A percentile compares a stretch with the other conserved stretches of the same genome.
phyloP scores from a whole-genome alignment of 2,113 vertebrate genomes.

The Chaenogobius annularis region DNA sequence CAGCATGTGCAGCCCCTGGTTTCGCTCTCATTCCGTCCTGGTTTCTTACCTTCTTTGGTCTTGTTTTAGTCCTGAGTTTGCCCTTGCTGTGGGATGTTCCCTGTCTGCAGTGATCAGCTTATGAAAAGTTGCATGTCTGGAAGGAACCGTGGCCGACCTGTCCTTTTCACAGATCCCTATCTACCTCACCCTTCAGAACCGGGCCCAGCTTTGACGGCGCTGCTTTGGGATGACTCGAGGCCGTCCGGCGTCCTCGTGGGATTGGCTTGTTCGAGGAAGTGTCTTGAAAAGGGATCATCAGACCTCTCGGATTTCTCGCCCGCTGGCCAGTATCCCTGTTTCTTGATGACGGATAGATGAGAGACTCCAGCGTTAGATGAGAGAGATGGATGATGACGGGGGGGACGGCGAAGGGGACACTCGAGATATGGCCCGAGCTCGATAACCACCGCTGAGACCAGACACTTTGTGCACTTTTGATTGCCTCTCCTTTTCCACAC shows the following conservation, averaged over 20 bases:
- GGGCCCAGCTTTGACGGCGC: neutral
- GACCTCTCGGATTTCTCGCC: conserved; percentile 51
- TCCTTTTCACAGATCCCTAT: neutral
- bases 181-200: neutral
- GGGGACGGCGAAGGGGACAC: conserved; percentile 31
- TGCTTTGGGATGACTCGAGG: conserved; percentile 17
- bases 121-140: no score
- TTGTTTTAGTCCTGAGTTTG: no score
- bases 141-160: no score
- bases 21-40: no score
- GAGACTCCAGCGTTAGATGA: conserved; percentile 32
- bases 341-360: conserved; percentile 62
- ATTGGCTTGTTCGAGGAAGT: conserved; percentile 35
- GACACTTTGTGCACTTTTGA: conserved; percentile 46
- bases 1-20: no score
- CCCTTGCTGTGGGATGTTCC: no score
- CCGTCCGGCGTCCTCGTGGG: conserved; percentile 25
- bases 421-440: conserved; percentile 45
- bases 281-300: conserved; percentile 45
- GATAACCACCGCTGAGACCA: conserved; percentile 48
- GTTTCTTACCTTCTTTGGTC: no score
- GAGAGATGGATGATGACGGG: conserved; percentile 7
- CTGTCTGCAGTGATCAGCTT: no score
- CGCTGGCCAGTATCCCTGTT: conserved; percentile 41
- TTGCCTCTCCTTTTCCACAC: conserved; percentile 47